These are phyloP conservation scores for Mobula hypostoma DNA, from an alignment of 2,113 vertebrate species.

Conservation along the genomic window DNA sequence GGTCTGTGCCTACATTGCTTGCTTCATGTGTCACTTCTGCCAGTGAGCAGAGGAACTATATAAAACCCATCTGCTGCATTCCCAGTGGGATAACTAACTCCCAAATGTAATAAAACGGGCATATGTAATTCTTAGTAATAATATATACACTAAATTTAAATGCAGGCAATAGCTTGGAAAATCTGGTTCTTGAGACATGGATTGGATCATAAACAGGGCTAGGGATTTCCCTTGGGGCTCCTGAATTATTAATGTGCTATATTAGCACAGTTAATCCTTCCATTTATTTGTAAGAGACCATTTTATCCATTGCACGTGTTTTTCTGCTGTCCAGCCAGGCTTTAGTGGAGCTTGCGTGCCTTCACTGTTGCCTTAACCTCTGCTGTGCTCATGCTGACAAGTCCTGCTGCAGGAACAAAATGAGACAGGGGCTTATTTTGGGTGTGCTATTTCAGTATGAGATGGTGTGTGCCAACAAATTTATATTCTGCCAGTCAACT, in stretches of 20 bases:
- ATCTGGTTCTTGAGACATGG: too few relatives aligned
- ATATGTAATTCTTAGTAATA: not conserved
- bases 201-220: not conserved
- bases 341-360: not conserved
- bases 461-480: not conserved
- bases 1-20: not conserved
- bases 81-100: not conserved
- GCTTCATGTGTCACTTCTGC: not conserved
- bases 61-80: not conserved
- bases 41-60: not conserved
- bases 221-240: not conserved
- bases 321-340: not conserved
- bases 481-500: not conserved
- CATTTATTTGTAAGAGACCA: not conserved
- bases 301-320: not conserved
- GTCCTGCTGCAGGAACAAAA: not conserved
- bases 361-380: not conserved
- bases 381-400: not conserved
- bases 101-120: not conserved
- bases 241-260: not conserved
- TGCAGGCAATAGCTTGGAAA: not conserved
- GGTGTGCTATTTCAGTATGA: not conserved
- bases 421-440: not conserved
- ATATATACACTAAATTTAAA: not conserved
- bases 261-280: not conserved